Evolutionary conservation across 2,888 invertebrate species (phyloP).

Genomic region (Apamea epomidion): DNA sequence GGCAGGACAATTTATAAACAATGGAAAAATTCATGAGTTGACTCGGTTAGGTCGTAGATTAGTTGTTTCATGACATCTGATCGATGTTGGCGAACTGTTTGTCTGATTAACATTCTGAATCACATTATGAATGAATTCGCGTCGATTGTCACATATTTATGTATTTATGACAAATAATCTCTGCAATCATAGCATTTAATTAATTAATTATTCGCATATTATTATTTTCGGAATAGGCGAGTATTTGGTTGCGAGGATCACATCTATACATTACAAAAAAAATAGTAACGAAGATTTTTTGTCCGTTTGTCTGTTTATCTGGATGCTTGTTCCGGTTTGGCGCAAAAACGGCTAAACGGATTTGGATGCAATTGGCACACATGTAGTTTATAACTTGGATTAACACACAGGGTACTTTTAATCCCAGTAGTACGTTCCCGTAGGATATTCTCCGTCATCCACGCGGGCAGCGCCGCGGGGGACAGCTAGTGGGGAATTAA

Average conservation of each 20-base stretch:
- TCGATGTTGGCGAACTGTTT: not conserved
- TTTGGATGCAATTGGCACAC: too few species aligned
- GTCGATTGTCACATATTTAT: not conserved
- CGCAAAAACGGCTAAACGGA: too few species aligned
- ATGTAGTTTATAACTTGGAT: too few species aligned
- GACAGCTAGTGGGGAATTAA: not conserved
- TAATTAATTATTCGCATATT: conserved; percentile 1
- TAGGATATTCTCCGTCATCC: too few species aligned
- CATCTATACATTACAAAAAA: too few species aligned
- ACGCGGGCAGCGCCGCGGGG: too few species aligned
- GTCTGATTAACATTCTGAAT: conserved; percentile 29
- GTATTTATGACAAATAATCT: not conserved
- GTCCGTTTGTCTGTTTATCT: not conserved
- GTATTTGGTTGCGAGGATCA: not conserved
- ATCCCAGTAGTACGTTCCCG: too few species aligned
- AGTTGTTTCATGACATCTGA: conserved; percentile 8
- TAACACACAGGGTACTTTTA: too few species aligned
- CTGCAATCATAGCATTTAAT: not conserved
- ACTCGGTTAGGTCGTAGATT: conserved; percentile 2
- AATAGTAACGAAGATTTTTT: too few species aligned
- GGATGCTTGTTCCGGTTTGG: too few species aligned
- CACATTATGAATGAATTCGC: conserved; percentile 1
- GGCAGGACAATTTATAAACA: conserved; percentile 1
- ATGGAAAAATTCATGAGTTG: conserved; percentile 17
- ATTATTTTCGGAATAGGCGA: conserved; percentile 4